Base-by-base conservation (phyloP, 2,113 vertebrate species). In the Illadopsis cleaveri region DNA sequence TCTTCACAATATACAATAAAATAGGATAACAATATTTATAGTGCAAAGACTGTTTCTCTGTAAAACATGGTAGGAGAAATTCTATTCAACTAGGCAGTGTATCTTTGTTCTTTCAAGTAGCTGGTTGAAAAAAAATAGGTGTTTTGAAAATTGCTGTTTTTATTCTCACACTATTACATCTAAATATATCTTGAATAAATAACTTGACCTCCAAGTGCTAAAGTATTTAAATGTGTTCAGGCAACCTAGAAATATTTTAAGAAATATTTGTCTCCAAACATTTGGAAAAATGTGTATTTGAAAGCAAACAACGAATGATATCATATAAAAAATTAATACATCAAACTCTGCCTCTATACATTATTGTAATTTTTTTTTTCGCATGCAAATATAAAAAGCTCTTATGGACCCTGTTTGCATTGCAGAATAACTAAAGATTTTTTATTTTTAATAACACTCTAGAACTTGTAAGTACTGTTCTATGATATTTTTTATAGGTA, bases 51-150 rank as follows among this genome's bases (percentile, higher is more conserved):
- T 47, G 13, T 27, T 72, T 71, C 7, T 31, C 11, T 72, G 4
- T 24, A 51, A 75, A 61, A 77, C 9, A 12, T 12, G 13, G 20
- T 80, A 72, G 31, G 3, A 58, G 27, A 71, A 35, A 45, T 37
- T 15, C 31, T 58, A 51, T 31, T 83, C 40, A 37, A 10, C 8
- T 57, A 53, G 22, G 6, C 4, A 27, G 3, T 17, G 3, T 25
- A 30, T 57, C 5, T 3, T 6, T 11, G 66, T 31, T 73, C 20
- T 86, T 80, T 40, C 18, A 71, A 50, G 15, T 13, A 45, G 5
- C 15, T 65, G 10, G 8, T 54, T 70, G 23, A 23, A 68, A 87
- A 81, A 12, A 6, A 5, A 5, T 0, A 0, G 2, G 0, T 23
- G 38, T 60, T 53, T 76, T 82, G 3, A 33, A 75, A 65, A 47